A percentile compares a stretch with the other conserved stretches of the same genome.
Conservation (phyloP, 2,888 invertebrate species). For the Caenorhabditis sp. region DNA sequence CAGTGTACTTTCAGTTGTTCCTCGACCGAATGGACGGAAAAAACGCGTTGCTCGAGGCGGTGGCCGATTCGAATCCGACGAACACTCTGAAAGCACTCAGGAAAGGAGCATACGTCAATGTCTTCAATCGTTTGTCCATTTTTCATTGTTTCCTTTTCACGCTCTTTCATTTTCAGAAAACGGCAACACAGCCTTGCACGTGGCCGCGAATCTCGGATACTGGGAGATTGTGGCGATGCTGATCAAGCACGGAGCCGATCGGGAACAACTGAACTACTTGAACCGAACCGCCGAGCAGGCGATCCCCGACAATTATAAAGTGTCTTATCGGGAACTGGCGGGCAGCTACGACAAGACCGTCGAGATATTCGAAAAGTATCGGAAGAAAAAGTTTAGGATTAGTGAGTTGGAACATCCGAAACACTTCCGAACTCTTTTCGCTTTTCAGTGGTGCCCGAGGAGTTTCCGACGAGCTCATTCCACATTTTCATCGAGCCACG, state of each 20-base stretch:
- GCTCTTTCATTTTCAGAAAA: conserved; percentile 2
- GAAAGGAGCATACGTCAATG: conserved; percentile 5
- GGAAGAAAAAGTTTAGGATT: conserved; percentile 1
- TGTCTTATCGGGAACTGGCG: too few relatives aligned
- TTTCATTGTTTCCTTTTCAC: neutral
- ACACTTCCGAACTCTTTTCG: too few relatives aligned
- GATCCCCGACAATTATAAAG: too few relatives aligned
- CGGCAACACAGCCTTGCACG: conserved; percentile 21
- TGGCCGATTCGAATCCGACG: neutral
- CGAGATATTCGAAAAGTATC: neutral
- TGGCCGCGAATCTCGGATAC: neutral
- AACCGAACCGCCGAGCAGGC: conserved; percentile 5
- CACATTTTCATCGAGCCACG: conserved; percentile 1
- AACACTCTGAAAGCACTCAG: neutral
- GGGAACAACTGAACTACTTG: neutral
- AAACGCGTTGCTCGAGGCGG: conserved; percentile 8
- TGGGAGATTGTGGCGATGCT: neutral
- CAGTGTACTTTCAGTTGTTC: conserved; percentile 15
- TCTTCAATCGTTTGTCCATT: conserved; percentile 13
- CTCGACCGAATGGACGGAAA: neutral
- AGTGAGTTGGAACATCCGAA: too few relatives aligned
- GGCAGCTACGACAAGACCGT: neutral
- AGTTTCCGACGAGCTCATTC: neutral
- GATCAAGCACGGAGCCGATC: conserved; percentile 17
- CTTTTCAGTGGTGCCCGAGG: conserved; percentile 1